Base-by-base conservation (phyloP, 2,888 invertebrate species). In the Ennomos fuscantarius region DNA sequence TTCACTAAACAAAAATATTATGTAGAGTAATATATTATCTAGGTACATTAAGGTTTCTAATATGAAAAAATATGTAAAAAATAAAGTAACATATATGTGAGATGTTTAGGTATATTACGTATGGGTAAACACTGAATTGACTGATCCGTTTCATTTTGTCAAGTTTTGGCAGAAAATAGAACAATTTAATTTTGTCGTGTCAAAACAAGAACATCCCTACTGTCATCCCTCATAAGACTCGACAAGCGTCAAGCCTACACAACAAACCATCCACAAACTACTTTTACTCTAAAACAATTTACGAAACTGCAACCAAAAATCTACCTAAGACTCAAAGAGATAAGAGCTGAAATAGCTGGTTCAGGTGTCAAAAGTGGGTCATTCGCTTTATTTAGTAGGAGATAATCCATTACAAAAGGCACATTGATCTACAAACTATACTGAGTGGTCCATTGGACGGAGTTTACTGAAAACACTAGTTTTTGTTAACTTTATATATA, bases 321-420 rank as follows among this genome's bases (percentile, higher is more conserved):
- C 11, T n/a, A 40, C 41, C 40, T 35, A 49, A 47, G 1, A 24
- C 1, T 24, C 3, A 1, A 2, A 11, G 8, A 9, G n/a, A 8
- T 1, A 39, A 56, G 15, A 24, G 56, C 39, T 46, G 33, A 43
- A 42, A 34, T 31, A n/a, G 10, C 9, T 8, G 1, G 15, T 11
- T 13, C 2, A 5, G 1, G 11, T 32, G 35, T 43, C 10, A 9
- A 9, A 57, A 57, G 8, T 48, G 42, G 55, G 51, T 45, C 55
- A 52, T 42, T 36, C 41, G 49, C 43, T 60, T 55, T 55, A 60
- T 60, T 60, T 60, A 49, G 55, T 49, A 53, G 35, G 41, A 58
- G 44, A 57, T 53, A 53, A 60, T 60, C 60, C 52, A 55, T 60
- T 52, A 60, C 55, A 55, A 50, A 45, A 48, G 60, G 51, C 52